phyloP scores from a whole-genome alignment of 2,797 vertebrate species.

The Cygnus olor region DNA sequence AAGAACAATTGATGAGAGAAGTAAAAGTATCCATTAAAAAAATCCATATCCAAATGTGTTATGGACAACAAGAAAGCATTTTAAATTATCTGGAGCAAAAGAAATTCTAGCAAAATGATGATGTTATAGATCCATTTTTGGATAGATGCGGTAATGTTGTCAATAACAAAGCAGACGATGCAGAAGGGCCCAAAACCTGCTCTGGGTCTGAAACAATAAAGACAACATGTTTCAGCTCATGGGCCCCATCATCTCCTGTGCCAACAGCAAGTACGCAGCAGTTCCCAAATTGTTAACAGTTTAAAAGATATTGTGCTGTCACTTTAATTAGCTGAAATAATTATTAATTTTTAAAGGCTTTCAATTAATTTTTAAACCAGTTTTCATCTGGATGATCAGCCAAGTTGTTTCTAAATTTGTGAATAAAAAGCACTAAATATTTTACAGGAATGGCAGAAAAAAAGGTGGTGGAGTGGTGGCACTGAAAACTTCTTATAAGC shows the following conservation, averaged over 20 bases:
- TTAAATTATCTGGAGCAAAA: slow-evolving; percentile 26
- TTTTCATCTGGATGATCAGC: slow-evolving; percentile 1
- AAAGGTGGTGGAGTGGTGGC: accelerated
- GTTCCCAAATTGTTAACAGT: not conserved
- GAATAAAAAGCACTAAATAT: slow-evolving; percentile 26
- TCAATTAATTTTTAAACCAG: slow-evolving; percentile 61
- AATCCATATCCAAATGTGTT: slow-evolving; percentile 44
- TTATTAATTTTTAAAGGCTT: slow-evolving; percentile 67
- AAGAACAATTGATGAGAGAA: slow-evolving; percentile 16
- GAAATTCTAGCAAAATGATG: slow-evolving; percentile 2
- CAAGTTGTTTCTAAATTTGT: not conserved
- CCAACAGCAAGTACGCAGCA: not conserved
- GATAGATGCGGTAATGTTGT: slow-evolving; percentile 6
- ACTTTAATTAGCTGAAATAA: slow-evolving; percentile 62
- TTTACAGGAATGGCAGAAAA: not conserved
- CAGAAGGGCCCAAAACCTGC: not conserved
- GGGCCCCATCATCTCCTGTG: not conserved
- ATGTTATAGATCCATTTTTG: not conserved
- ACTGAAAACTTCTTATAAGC: not conserved
- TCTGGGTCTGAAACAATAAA: not conserved
- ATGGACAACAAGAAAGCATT: slow-evolving; percentile 21
- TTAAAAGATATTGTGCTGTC: not conserved
- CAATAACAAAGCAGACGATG: not conserved
- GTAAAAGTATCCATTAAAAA: slow-evolving; percentile 21
- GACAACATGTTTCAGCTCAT: not conserved